Percentiles rank a stretch among this genome's conserved stretches.
Conservation (phyloP, 2,113 vertebrate species). For the Atlantisia rogersi region DNA sequence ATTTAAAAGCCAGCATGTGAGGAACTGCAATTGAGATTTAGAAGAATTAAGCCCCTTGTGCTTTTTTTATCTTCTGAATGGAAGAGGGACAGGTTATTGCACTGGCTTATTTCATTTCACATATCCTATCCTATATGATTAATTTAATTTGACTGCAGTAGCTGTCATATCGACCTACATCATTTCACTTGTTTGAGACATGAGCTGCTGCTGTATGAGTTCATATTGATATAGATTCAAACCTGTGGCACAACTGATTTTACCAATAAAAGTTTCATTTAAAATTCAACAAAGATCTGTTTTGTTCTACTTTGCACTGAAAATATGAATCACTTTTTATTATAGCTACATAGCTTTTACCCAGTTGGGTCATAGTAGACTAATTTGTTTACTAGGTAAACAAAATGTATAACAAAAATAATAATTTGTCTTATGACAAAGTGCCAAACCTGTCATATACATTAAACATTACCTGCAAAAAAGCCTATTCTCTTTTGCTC, state of each 20-base stretch:
- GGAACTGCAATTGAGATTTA: not conserved
- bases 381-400: not conserved
- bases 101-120: not conserved
- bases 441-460: not conserved
- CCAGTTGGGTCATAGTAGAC: not conserved
- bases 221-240: not conserved
- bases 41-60: not conserved
- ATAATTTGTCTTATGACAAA: not conserved
- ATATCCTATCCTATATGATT: not conserved
- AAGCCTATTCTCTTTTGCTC: not conserved
- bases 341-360: not conserved
- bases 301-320: not conserved
- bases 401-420: not conserved
- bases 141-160: not conserved
- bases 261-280: not conserved
- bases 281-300: not conserved
- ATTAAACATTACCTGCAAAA: not conserved
- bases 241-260: not conserved
- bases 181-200: not conserved
- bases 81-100: not conserved
- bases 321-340: not conserved
- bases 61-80: not conserved
- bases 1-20: not conserved
- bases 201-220: not conserved
- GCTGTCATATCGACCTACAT: not conserved